phyloP scores from a whole-genome alignment of 2,797 vertebrate genomes.

The Microctenopoma stevenorrisi region DNA sequence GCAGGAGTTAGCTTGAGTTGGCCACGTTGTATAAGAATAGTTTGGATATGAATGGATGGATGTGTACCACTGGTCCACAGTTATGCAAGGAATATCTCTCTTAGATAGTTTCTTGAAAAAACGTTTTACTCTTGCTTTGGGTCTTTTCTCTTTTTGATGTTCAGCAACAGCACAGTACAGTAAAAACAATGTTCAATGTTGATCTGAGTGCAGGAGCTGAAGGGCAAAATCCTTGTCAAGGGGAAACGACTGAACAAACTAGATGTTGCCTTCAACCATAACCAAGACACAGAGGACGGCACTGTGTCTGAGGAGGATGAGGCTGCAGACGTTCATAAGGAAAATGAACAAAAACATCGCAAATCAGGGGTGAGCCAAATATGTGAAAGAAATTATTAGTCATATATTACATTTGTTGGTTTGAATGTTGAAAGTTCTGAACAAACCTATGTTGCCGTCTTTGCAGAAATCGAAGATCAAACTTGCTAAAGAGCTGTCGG shows the following conservation, averaged over 20 bases:
- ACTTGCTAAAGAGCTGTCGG: constrained; percentile 91
- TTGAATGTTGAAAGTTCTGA: neutral
- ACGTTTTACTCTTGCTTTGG: neutral
- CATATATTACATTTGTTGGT: neutral
- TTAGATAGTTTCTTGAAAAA: neutral
- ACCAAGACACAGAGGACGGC: constrained; percentile 68
- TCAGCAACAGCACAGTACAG: neutral
- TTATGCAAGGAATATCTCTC: neutral
- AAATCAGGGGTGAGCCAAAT: constrained; percentile 70
- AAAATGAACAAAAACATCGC: constrained; percentile 80
- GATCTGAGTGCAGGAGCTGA: constrained; percentile 86
- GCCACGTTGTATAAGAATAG: too few relatives aligned
- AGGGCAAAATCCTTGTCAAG: constrained; percentile 91
- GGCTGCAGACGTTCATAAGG: constrained; percentile 91
- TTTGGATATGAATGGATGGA: too few relatives aligned
- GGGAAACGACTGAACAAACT: constrained; percentile 93
- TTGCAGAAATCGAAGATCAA: constrained; percentile 90
- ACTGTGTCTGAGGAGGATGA: constrained; percentile 95
- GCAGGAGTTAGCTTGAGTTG: neutral
- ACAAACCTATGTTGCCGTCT: neutral
- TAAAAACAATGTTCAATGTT: constrained; percentile 11
- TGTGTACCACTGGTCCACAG: neutral
- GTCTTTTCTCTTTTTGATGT: constrained; percentile 3
- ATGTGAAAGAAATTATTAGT: neutral
- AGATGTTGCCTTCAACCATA: constrained; percentile 74